A percentile compares a stretch with the other conserved stretches of the same genome.
Evolutionary conservation across 2,888 invertebrate species (phyloP).

Genomic region (Oeneis ivallda): DNA sequence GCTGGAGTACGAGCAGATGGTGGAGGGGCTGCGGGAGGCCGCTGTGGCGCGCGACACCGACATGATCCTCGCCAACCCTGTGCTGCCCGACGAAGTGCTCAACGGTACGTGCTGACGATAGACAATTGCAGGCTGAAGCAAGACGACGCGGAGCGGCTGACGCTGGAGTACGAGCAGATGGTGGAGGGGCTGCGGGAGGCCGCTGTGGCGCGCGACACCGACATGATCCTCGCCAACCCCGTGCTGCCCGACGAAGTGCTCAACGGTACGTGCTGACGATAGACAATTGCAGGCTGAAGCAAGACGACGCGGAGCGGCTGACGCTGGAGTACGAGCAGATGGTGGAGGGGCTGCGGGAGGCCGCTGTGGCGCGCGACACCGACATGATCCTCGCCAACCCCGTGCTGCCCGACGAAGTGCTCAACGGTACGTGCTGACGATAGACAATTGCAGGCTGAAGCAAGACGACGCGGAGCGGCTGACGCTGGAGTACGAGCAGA

Average conservation of each 20-base stretch:
- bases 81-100: slow-evolving; percentile 95
- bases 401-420: too few species aligned
- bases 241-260: slow-evolving; percentile 96
- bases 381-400: too few species aligned
- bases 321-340: too few species aligned
- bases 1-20: slow-evolving; percentile 95
- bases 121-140: slow-evolving; percentile 86
- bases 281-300: too few species aligned
- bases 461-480: too few species aligned
- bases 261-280: slow-evolving; percentile 86
- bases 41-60: slow-evolving; percentile 93
- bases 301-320: too few species aligned
- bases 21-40: slow-evolving; percentile 94
- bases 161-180: slow-evolving; percentile 94
- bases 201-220: slow-evolving; percentile 91
- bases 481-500: too few species aligned
- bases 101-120: slow-evolving; percentile 85
- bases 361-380: too few species aligned
- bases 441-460: too few species aligned
- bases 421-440: too few species aligned
- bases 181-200: slow-evolving; percentile 96
- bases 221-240: slow-evolving; percentile 94
- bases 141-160: slow-evolving; percentile 91
- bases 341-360: too few species aligned
- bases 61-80: slow-evolving; percentile 93